Conservation (phyloP, 2,797 vertebrate genomes). For the Micrastur ruficollis region DNA sequence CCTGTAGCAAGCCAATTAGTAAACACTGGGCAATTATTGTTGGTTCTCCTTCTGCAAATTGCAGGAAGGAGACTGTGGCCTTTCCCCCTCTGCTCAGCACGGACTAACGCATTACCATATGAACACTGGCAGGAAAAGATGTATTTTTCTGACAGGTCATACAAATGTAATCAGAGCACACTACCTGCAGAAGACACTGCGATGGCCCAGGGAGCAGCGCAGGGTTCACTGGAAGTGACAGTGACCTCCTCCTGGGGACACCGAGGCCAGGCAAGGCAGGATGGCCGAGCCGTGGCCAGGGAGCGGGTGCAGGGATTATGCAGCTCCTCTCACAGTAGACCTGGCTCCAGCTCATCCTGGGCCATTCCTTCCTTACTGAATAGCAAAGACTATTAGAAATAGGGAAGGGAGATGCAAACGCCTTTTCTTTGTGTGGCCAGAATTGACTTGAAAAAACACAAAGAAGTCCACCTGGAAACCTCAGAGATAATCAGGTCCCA, state of each 20-base stretch:
- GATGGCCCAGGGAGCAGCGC: neutral
- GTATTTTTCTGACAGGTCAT: neutral
- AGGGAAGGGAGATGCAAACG: neutral
- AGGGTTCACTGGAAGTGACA: neutral
- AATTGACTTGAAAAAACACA: neutral
- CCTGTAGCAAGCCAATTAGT: neutral
- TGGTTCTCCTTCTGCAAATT: neutral
- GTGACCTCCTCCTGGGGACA: neutral
- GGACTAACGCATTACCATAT: neutral
- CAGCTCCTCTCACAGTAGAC: neutral
- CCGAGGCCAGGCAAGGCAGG: neutral
- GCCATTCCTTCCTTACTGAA: neutral
- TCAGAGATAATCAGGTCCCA: neutral
- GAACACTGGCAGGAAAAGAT: neutral
- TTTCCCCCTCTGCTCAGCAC: neutral
- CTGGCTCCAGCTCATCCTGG: neutral
- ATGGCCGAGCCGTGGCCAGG: rapidly evolving
- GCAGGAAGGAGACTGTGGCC: neutral
- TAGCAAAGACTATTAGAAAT: neutral
- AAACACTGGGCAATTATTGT: rapidly evolving
- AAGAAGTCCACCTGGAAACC: neutral
- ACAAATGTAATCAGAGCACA: neutral
- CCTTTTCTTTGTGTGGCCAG: neutral
- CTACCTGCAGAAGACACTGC: neutral
- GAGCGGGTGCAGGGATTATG: rapidly evolving